Evolutionary conservation across 2,797 vertebrate genomes (phyloP), one percentile per base, ranked within the genome.

Genomic region (Gymnodraco acuticeps): DNA sequence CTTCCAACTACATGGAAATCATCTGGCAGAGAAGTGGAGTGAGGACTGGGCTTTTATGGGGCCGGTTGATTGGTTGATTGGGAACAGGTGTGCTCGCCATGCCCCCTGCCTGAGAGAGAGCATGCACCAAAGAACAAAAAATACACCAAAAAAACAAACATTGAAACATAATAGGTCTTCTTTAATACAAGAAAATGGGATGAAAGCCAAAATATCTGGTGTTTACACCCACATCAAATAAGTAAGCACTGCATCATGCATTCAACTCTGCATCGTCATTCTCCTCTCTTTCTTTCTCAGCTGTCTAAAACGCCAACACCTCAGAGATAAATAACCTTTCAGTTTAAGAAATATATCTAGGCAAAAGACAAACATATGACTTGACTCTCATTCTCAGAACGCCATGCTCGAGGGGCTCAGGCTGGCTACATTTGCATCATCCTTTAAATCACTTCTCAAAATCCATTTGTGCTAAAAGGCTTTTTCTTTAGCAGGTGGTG

Each of bases 391-490:
- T 23, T 48, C 54, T 66, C 19, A 33, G 23, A 48, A 23, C 41
- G 16, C 27, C n/a, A 10, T 62, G 19, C 20, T 41, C 45, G 15
- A 50, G 23, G 46, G 45, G 46, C 54, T 52, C 43, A 33, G 4
- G 23, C n/a, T 68, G 45, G 55, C 41, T 51, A 38, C 50, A 60
- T 74, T 51, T 52, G 51, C 56, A 27, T 55, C 51, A 71, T 63
- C 52, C 68, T 67, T 9, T 9, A 38, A 38, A 38, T 38, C 33
- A 38, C 33, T 38, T 38, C 33, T 38, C 47, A 61, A 54, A 65
- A 64, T 50, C 48, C 14, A 64, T 78, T 64, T 23, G 53, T 54
- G 58, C 7, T 48, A 15, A 54, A 58, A 47, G 46, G 14, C 5
- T 16, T 64, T 70, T 66, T 53, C 4, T 43, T 10, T 33, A 68